Percentiles rank a stretch among this genome's conserved stretches.
Conservation (phyloP, 2,113 vertebrate genomes). For the Ornithorhynchus anatinus region DNA sequence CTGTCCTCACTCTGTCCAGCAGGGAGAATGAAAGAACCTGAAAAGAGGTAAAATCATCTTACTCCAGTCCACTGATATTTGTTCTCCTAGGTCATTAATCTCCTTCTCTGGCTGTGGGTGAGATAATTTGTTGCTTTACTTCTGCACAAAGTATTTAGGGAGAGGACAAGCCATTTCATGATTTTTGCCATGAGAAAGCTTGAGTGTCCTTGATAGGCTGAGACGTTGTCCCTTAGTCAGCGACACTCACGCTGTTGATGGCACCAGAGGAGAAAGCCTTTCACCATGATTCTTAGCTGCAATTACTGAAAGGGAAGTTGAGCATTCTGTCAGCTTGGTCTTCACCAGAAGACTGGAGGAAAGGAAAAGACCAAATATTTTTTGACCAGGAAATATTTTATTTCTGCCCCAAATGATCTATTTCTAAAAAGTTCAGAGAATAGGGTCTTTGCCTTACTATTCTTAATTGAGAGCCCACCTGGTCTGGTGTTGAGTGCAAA, state of each 20-base stretch:
- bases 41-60: too few relatives aligned
- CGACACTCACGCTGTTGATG: not conserved
- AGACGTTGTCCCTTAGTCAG: constrained; percentile 5
- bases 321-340: constrained; percentile 35
- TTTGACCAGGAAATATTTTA: constrained; percentile 34
- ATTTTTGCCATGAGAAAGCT: constrained; percentile 13
- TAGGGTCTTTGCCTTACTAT: constrained; percentile 2
- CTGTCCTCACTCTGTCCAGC: too few relatives aligned
- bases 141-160: not conserved
- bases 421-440: constrained; percentile 14
- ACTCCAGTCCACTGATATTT: too few relatives aligned
- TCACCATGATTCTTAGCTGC: not conserved
- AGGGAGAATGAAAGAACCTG: too few relatives aligned
- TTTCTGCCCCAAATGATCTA: constrained; percentile 3
- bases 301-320: constrained; percentile 34
- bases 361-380: constrained; percentile 25
- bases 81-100: not conserved
- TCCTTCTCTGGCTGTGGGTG: not conserved
- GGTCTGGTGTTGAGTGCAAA: too few relatives aligned
- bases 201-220: not conserved
- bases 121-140: not conserved
- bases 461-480: too few relatives aligned
- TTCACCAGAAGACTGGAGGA: constrained; percentile 32
- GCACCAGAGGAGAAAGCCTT: constrained; percentile 7
- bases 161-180: not conserved